Evolutionary conservation across 1,140 invertebrate species (phyloP).

Genomic region (Temnothorax nylanderi): DNA sequence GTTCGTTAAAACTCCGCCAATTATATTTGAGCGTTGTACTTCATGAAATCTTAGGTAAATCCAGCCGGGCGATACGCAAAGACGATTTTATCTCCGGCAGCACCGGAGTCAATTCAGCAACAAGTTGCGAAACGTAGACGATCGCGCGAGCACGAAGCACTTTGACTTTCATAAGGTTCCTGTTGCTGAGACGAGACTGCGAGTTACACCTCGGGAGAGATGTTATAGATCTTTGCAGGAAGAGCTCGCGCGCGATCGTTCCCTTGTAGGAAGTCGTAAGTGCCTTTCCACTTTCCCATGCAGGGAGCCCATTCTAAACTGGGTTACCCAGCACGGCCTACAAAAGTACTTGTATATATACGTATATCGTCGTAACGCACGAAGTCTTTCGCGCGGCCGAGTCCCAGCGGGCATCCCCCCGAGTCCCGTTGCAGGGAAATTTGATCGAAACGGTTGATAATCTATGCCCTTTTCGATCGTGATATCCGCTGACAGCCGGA

Average conservation of each 20-base stretch:
- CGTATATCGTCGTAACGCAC: conserved; percentile 45
- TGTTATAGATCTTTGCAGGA: conserved; percentile 43
- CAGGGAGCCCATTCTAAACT: conserved; percentile 39
- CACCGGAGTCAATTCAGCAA: conserved; percentile 46
- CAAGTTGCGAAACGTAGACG: conserved; percentile 52
- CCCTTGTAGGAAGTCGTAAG: conserved; percentile 40
- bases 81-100: conserved; percentile 28
- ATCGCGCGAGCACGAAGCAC: conserved; percentile 27
- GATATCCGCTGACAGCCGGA: conserved; percentile 60
- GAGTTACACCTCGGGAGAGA: conserved; percentile 48
- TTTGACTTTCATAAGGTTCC: conserved; percentile 61
- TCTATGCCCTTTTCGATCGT: conserved; percentile 71
- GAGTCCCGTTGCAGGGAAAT: conserved; percentile 58
- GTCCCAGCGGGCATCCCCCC: conserved; percentile 16
- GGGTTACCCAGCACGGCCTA: conserved; percentile 16
- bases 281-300: conserved; percentile 40
- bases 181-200: conserved; percentile 41
- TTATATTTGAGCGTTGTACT: conserved; percentile 8
- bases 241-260: conserved; percentile 39
- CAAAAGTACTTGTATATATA: conserved; percentile 35
- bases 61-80: not conserved
- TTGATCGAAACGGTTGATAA: conserved; percentile 74
- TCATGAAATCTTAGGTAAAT: conserved; percentile 16
- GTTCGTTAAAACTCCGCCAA: conserved; percentile 42
- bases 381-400: conserved; percentile 40